These are phyloP conservation scores for Sylvietta virens DNA, from an alignment of 2,113 vertebrate species.

Conservation along the genomic window DNA sequence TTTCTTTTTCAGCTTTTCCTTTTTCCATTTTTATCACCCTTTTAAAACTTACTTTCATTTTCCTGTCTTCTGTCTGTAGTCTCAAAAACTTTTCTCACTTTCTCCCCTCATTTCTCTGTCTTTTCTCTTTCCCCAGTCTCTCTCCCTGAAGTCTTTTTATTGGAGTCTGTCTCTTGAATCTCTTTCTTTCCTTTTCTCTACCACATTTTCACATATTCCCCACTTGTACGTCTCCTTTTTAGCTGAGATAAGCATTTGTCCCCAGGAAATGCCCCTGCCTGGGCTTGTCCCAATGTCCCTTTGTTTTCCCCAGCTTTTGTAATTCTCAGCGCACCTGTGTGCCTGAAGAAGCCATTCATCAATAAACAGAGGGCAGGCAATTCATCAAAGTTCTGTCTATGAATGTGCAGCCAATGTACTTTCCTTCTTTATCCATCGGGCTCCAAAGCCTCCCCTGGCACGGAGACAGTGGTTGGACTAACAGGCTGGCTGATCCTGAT, in stretches of 20 bases:
- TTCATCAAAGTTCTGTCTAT: background rate
- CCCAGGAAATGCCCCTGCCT: background rate
- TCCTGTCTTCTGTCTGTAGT: background rate
- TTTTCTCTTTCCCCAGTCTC: background rate
- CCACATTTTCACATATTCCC: background rate
- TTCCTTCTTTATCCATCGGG: background rate
- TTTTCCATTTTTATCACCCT: background rate
- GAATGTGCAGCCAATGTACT: background rate
- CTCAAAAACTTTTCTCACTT: background rate
- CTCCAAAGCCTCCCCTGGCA: background rate
- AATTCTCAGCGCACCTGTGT: background rate
- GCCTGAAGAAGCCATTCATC: constrained; percentile 37
- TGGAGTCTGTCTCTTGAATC: background rate
- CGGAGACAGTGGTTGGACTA: background rate
- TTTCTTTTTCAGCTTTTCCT: background rate
- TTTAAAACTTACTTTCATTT: background rate
- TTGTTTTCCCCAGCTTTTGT: constrained; percentile 14
- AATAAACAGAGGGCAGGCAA: background rate
- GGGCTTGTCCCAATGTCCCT: constrained; percentile 19
- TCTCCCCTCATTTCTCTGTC: background rate
- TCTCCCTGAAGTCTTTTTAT: background rate
- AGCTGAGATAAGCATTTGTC: constrained; percentile 5
- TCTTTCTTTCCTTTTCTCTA: background rate
- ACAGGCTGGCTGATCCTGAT: background rate
- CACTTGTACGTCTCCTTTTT: background rate